phyloP scores from a whole-genome alignment of 2,888 invertebrate genomes.

The Spilosoma lubricipeda region DNA sequence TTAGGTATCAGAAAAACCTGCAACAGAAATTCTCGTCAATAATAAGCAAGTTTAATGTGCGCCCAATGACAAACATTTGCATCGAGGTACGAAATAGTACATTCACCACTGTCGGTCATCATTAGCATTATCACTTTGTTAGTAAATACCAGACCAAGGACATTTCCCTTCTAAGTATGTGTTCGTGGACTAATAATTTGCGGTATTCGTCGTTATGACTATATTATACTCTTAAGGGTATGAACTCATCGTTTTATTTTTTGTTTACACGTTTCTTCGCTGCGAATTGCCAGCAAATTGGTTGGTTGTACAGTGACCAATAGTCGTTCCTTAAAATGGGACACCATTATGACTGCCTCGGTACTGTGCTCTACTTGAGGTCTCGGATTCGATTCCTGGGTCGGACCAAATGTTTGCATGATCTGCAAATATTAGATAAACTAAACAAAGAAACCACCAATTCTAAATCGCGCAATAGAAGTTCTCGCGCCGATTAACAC shows the following conservation, averaged over 20 bases:
- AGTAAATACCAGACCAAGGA: constrained; percentile 29
- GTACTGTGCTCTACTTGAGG: too few species aligned
- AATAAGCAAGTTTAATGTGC: background rate
- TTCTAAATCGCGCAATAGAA: too few species aligned
- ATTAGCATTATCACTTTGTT: constrained; percentile 13
- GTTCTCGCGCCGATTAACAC: too few species aligned
- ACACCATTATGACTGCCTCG: too few species aligned
- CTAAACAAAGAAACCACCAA: too few species aligned
- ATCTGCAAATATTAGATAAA: too few species aligned
- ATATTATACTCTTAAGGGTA: constrained; percentile 30
- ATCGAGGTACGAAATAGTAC: constrained; percentile 8
- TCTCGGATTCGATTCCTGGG: too few species aligned
- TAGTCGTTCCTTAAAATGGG: background rate
- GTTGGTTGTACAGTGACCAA: constrained; percentile 19
- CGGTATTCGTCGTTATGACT: constrained; percentile 22
- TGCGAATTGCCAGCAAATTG: constrained; percentile 44
- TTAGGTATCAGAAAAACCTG: too few species aligned
- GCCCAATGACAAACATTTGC: constrained; percentile 9
- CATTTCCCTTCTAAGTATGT: constrained; percentile 34
- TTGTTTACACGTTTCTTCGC: constrained; percentile 29
- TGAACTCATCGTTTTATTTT: constrained; percentile 49
- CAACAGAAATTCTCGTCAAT: background rate
- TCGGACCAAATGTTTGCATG: too few species aligned
- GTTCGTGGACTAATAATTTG: background rate
- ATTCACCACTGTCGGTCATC: constrained; percentile 19